Base-by-base conservation (phyloP, 2,888 invertebrate genomes). In the Brachylomia viminalis region DNA sequence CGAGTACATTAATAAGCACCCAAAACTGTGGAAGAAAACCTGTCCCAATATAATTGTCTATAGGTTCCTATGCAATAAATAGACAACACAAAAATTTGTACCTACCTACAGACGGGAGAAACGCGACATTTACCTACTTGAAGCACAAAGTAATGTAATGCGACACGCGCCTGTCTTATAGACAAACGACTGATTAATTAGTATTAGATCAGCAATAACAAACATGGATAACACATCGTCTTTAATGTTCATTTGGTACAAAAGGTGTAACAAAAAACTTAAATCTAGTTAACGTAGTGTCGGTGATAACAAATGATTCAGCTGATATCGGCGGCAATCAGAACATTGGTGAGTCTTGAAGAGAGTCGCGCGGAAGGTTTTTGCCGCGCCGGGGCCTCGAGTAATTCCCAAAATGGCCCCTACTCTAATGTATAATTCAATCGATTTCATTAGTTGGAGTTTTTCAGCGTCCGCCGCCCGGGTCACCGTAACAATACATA, bases 351-450 rank as follows among this genome's bases (percentile, higher is more conserved):
- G 59, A 27, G 30, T 64, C 38, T 77, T 52, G 66, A 64, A 65
- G 58, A 67, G 59, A 47, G 59, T 68, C 67, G 58, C 67, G 64
- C 66, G 84, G 47, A 78, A 69, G 72, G 86, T 92, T 93, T 92
- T 93, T 93, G 87, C 84, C 79, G 75, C 78, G 69, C 10, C 69
- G 79, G 83, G 83, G 83, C 87, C 89, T 84, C 85, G 79, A 85
- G 90, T 93, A 90, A 93, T 91, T 91, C 93, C 93, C 93, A 85
- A 93, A 95, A 94, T 93, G 91, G 94, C 89, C 86, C 87, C 89
- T 82, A 66, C 80, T 89, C 94, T 94, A 90, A 95, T 95, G 95
- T 95, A 90, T 96, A 94, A 96, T 96, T 93, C 95, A 95, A 92
- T 93, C 88, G 95, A 92, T 94, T 95, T 90, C 91, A 94, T 95